Evolutionary conservation across 2,888 invertebrate species (phyloP), one percentile per base, ranked within the genome.

Genomic region (Philereme transversata): DNA sequence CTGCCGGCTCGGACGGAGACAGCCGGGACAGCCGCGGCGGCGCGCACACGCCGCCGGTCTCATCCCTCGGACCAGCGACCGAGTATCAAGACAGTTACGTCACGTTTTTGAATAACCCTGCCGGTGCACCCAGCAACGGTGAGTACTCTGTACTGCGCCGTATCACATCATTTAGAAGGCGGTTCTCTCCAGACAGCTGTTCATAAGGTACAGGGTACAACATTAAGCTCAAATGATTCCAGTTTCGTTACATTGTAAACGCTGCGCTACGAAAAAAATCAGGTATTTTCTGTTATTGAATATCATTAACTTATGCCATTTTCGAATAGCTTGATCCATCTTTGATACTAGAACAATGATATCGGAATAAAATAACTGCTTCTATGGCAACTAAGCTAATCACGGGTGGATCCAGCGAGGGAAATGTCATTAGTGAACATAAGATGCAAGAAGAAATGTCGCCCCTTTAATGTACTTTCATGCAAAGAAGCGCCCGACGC

Each of bases 21-120:
- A 82, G 89, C 40, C 76, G 88, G 22, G 84, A 88, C 82, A 81
- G 87, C 74, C 74, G 80, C 96, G 95, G 95, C 82, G 97, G 97
- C 90, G 96, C 96, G 80, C 97, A 97, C 94, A 93, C 93, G 64
- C 79, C 82, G 8, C 79, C 93, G 79, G 83, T 71, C 57, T 75
- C 71, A 7, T 73, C 62, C 47, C 69, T 67, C 45, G 82, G 76
- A 9, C 84, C 88, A 61, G 86, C 89, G 58, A 84, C 88, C 60
- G 94, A 94, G 84, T 94, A 94, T 84, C 94, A 94, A 87, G 94
- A 94, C 89, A 94, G 94, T 89, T 94, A 94, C 84, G 94, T 94
- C 84, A 94, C 94, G 74, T 94, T 94, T 88, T 93, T 94, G 85
- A 94, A 94, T 87, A 94, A 94, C 81, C 93, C 93, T 65, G 93